phyloP scores from a whole-genome alignment of 2,113 vertebrate genomes.

The Trogon surrucura region DNA sequence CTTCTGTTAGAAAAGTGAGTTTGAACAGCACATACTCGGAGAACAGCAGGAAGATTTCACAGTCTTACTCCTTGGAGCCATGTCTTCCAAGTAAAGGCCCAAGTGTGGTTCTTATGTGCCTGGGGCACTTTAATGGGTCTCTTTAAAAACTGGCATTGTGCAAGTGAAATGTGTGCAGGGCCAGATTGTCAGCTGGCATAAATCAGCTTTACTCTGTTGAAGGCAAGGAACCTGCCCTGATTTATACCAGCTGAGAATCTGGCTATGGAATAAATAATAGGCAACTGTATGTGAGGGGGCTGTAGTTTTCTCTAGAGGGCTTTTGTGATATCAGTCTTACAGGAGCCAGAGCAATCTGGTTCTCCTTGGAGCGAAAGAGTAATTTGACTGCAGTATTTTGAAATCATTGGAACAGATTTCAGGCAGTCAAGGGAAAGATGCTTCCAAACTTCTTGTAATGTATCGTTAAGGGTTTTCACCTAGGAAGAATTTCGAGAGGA shows the following conservation, averaged over 20 bases:
- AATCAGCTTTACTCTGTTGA: constrained; percentile 51
- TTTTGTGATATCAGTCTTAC: constrained; percentile 33
- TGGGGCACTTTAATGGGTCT: constrained; percentile 32
- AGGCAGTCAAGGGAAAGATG: background rate
- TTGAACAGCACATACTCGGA: background rate
- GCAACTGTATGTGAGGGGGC: constrained; percentile 46
- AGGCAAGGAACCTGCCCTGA: constrained; percentile 55
- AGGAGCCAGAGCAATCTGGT: background rate
- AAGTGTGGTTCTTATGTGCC: background rate
- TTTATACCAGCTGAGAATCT: constrained; percentile 67
- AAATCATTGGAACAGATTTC: background rate
- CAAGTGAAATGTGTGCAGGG: constrained; percentile 15
- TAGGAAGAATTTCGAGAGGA: background rate
- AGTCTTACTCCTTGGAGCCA: background rate
- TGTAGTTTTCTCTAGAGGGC: constrained; percentile 11
- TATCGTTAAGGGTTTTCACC: background rate
- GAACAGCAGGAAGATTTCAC: background rate
- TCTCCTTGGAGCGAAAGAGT: background rate
- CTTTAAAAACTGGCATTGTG: constrained; percentile 52
- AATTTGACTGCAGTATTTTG: background rate
- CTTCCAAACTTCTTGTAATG: background rate
- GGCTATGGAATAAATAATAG: constrained; percentile 32
- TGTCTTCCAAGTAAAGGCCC: constrained; percentile 21
- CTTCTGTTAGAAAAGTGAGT: background rate
- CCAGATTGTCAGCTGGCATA: constrained; percentile 62